These are phyloP conservation scores for Girardia tigrina DNA, from an alignment of 2,888 invertebrate genomes.

Conservation along the genomic window DNA sequence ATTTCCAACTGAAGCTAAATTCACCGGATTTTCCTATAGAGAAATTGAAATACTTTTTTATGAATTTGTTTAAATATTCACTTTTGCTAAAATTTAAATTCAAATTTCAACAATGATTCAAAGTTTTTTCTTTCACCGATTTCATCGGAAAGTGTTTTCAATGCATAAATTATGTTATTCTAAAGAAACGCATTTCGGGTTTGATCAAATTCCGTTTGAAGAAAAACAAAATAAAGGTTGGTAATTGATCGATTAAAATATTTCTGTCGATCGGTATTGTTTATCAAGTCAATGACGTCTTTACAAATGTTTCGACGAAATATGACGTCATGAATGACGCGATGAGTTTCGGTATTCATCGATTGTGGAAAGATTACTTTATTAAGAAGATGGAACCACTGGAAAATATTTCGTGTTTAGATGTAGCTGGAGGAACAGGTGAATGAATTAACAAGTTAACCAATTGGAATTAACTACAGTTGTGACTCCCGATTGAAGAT, in stretches of 20 bases:
- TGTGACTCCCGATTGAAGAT: not conserved
- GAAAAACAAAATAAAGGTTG: conserved; percentile 1
- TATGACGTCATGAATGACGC: conserved; percentile 96
- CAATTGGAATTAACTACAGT: not conserved
- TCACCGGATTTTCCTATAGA: too few relatives aligned
- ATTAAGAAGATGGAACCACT: conserved; percentile 64
- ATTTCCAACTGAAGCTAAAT: too few relatives aligned
- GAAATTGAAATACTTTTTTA: too few relatives aligned
- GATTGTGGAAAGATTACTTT: conserved; percentile 89
- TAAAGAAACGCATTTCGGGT: conserved; percentile 2
- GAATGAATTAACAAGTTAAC: too few relatives aligned
- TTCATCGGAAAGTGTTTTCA: too few relatives aligned
- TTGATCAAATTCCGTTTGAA: not conserved
- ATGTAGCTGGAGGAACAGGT: conserved; percentile 96
- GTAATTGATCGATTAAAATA: not conserved
- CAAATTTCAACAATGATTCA: too few relatives aligned
- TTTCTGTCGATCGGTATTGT: not conserved
- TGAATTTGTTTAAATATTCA: too few relatives aligned
- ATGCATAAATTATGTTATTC: not conserved
- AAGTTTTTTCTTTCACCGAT: too few relatives aligned
- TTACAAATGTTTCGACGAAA: conserved; percentile 76
- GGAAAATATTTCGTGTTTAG: conserved; percentile 58
- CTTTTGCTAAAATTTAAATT: too few relatives aligned
- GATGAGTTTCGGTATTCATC: conserved; percentile 84
- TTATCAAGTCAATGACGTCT: conserved; percentile 85